Base-by-base conservation (phyloP, 2,113 vertebrate species). In the Pseudopodoces humilis region DNA sequence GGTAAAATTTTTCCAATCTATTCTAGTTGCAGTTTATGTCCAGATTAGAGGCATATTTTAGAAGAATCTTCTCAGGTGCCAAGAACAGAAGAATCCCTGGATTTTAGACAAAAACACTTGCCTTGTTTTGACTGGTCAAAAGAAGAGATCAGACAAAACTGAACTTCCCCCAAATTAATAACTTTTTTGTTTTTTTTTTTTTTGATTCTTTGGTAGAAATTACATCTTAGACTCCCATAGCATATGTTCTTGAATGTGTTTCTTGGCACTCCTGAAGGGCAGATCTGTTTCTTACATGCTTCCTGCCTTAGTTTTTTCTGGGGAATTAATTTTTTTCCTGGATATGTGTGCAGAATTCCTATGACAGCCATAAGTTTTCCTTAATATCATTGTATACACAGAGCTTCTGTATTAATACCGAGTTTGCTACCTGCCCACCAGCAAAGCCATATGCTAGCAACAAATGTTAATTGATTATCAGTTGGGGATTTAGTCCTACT, bases 191-290 rank as follows among this genome's bases (percentile, higher is more conserved):
- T 39, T 47, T 4, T 35, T 31, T 18, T 71, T 21, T 35, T 13
- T 52, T 43, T 58, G 37, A 31, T 31, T 59, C 24, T 50, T 33
- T 4, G 22, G 94, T 93, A 70, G 28, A 81, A 93, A 75, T 71
- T 81, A 49, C n/a, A 65, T 95, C 68, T 78, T 86, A 88, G 93
- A 82, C 80, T 93, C 69, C 64, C 25, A 5, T 78, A 93, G 62
- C 90, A 90, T 95, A 95, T 96, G 88, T 92, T 97, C 83, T 90
- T 95, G 50, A 46, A 56, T 86, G 88, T 95, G 80, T 92, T 96
- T 92, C 76, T 83, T 96, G 92, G 85, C 94, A 92, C 88, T 92
- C 72, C 90, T 86, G 95, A 97, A 96, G 88, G 85, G 90, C 88
- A 95, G 83, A 96, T 96, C 88, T 96, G 86, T 96, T 96, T 86